A percentile compares a stretch with the other conserved stretches of the same genome.
phyloP scores from a whole-genome alignment of 2,797 vertebrate genomes.

The Pseudochirops corinnae region DNA sequence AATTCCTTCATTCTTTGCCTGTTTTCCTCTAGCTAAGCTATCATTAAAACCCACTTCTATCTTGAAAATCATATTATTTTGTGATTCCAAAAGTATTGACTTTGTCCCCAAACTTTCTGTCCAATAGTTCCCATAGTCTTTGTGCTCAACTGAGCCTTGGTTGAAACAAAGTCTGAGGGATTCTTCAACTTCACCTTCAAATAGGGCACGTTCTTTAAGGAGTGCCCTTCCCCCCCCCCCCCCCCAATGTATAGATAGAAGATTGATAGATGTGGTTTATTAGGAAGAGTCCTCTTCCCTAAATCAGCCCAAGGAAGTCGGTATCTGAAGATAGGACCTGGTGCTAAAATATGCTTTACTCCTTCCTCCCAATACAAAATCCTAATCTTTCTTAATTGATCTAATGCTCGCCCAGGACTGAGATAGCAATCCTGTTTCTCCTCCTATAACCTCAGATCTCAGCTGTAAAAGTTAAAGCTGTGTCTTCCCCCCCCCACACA shows the following conservation, averaged over 20 bases:
- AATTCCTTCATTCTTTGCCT: background rate
- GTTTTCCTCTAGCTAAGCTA: background rate
- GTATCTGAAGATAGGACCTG: background rate
- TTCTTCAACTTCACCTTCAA: background rate
- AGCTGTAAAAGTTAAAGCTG: background rate
- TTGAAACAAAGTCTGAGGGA: background rate
- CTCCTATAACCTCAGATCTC: background rate
- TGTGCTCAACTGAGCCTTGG: accelerated
- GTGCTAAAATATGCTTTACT: background rate
- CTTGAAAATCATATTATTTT: background rate
- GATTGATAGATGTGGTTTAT: background rate
- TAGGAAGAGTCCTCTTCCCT: background rate
- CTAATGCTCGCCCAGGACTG: background rate
- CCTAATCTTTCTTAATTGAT: background rate
- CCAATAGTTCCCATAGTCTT: background rate
- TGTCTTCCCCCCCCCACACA: background rate
- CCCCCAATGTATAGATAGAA: accelerated
- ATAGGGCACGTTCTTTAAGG: background rate
- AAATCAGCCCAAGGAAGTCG: background rate
- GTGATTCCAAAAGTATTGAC: background rate
- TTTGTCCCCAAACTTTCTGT: background rate
- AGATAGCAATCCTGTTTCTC: background rate
- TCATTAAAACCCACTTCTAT: background rate
- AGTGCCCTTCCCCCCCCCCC: accelerated
- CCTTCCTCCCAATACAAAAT: background rate